Evolutionary conservation across 2,113 vertebrate genomes (phyloP).

Genomic region (Eurypyga helias): DNA sequence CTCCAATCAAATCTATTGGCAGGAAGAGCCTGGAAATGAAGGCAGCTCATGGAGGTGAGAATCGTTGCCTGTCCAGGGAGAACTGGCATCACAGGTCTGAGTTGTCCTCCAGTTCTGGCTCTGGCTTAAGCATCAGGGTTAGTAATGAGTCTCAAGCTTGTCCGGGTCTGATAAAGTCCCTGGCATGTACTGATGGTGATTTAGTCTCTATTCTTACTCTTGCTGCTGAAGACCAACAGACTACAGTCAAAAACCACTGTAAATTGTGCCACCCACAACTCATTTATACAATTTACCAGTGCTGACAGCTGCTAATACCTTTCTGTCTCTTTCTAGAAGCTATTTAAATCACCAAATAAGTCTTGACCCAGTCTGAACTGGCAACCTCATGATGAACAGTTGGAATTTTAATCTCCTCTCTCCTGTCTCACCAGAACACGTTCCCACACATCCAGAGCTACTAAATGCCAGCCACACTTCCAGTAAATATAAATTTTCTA

Average conservation of each 20-base stretch:
- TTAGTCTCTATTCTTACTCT: background rate
- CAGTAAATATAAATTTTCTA: background rate
- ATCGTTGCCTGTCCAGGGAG: background rate
- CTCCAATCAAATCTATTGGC: background rate
- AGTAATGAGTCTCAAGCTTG: background rate
- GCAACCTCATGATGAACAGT: background rate
- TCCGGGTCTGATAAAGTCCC: background rate
- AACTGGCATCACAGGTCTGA: background rate
- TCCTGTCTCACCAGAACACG: background rate
- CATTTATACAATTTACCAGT: background rate
- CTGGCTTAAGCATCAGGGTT: background rate
- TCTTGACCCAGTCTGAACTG: background rate
- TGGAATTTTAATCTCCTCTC: background rate
- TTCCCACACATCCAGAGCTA: background rate
- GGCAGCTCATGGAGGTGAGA: background rate
- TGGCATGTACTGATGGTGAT: background rate
- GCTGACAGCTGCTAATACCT: background rate
- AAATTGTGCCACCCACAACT: background rate
- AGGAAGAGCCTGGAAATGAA: background rate
- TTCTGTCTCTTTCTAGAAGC: background rate
- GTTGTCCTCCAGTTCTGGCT: background rate
- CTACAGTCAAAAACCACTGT: background rate
- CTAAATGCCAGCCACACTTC: background rate
- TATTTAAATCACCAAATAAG: background rate
- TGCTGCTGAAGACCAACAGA: background rate